These are phyloP conservation scores for Oryzias sinensis DNA, from an alignment of 2,797 vertebrate species.

Conservation along the genomic window DNA sequence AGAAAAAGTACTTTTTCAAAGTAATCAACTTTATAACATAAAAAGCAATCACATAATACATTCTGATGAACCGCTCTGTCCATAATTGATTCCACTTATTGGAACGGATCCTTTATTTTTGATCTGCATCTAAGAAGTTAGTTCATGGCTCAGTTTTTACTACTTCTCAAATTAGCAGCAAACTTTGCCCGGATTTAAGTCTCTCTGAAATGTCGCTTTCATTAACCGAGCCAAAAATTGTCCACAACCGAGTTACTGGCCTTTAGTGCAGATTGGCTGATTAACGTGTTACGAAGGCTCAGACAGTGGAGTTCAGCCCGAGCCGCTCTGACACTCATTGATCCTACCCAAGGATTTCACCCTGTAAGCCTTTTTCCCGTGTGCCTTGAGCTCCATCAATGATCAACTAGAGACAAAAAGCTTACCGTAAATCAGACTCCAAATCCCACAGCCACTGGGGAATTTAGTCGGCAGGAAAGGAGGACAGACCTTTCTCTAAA, in stretches of 20 bases:
- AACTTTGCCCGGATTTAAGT: too few species aligned
- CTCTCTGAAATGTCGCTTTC: not conserved
- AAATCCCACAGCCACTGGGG: conserved; percentile 25
- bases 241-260: not conserved
- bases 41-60: too few species aligned
- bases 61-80: too few species aligned
- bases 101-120: too few species aligned
- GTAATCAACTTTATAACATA: too few species aligned
- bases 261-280: conserved; percentile 4
- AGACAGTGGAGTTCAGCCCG: conserved; percentile 7
- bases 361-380: conserved; percentile 10
- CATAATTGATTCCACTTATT: too few species aligned
- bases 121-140: too few species aligned
- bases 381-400: conserved; percentile 32
- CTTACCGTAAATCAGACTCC: conserved; percentile 31
- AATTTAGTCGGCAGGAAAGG: conserved; percentile 6
- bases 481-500: conserved; percentile 18
- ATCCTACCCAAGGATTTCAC: conserved; percentile 22
- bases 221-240: not conserved
- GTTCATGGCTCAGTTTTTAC: too few species aligned
- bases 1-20: too few species aligned
- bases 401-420: conserved; percentile 40
- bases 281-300: conserved; percentile 1
- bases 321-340: conserved; percentile 16
- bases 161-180: too few species aligned